These are phyloP conservation scores for Lamellibrachia satsuma DNA, from an alignment of 2,888 invertebrate species.

Conservation along the genomic window DNA sequence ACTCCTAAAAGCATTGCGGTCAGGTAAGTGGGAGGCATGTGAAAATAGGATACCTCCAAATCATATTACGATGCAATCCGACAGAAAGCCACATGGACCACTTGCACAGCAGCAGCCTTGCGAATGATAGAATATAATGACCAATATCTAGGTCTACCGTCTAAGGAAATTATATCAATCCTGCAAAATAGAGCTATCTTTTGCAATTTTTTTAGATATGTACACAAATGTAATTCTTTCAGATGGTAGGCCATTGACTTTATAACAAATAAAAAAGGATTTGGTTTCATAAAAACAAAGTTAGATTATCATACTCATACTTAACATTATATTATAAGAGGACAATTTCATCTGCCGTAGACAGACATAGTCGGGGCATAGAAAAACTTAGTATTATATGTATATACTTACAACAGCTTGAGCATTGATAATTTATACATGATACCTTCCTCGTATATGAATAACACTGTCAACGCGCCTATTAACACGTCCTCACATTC, in stretches of 20 bases:
- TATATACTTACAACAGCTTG: too few relatives aligned
- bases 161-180: neutral
- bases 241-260: neutral
- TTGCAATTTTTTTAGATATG: neutral
- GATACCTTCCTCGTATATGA: too few relatives aligned
- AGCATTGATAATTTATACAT: too few relatives aligned
- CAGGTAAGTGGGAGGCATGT: neutral
- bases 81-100: neutral
- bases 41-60: neutral
- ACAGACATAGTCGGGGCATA: too few relatives aligned
- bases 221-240: neutral
- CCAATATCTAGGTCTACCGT: neutral
- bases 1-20: neutral
- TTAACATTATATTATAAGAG: neutral
- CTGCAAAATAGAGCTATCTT: neutral
- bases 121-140: neutral
- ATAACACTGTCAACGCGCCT: too few relatives aligned
- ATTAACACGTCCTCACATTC: too few relatives aligned
- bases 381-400: too few relatives aligned
- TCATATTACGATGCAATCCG: neutral
- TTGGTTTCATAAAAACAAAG: neutral
- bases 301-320: neutral
- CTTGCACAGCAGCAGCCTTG: neutral
- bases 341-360: neutral
- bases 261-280: neutral